These are phyloP conservation scores for Eudasyphora cyanicolor DNA, from an alignment of 2,888 invertebrate species.

Conservation along the genomic window DNA sequence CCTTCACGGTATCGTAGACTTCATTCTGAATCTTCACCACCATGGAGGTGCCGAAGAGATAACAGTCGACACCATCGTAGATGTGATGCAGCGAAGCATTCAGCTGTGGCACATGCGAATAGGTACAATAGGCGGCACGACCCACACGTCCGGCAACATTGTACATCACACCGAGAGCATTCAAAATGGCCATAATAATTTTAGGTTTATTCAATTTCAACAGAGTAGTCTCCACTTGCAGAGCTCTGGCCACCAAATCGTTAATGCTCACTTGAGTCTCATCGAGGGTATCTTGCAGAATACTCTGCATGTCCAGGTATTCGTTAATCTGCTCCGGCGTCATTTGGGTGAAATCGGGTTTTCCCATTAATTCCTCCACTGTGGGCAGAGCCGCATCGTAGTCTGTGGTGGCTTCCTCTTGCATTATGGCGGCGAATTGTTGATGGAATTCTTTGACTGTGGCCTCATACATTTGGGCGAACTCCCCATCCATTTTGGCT, in stretches of 20 bases:
- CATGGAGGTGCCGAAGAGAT: conserved; percentile 69
- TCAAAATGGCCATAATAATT: conserved; percentile 68
- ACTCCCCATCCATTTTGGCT: conserved; percentile 25
- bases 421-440: conserved; percentile 17
- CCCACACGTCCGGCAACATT: conserved; percentile 65
- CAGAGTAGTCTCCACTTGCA: conserved; percentile 67
- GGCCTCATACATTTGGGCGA: conserved; percentile 62
- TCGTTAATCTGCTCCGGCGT: conserved; percentile 68
- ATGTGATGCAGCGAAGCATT: conserved; percentile 71
- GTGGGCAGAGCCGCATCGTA: conserved; percentile 72
- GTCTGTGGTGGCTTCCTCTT: conserved; percentile 58
- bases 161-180: conserved; percentile 68
- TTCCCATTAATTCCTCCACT: conserved; percentile 69
- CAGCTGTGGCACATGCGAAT: conserved; percentile 72
- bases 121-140: conserved; percentile 73
- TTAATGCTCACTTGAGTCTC: conserved; percentile 72
- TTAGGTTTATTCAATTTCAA: conserved; percentile 72
- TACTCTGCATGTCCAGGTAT: conserved; percentile 69
- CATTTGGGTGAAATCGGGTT: conserved; percentile 42
- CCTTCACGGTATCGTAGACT: conserved; percentile 70
- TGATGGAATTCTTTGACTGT: conserved; percentile 67
- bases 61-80: conserved; percentile 73
- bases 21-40: conserved; percentile 70
- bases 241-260: conserved; percentile 68
- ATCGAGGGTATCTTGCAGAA: conserved; percentile 72